Conservation (phyloP, 2,888 invertebrate species). For the Mesorhabditis belari region DNA sequence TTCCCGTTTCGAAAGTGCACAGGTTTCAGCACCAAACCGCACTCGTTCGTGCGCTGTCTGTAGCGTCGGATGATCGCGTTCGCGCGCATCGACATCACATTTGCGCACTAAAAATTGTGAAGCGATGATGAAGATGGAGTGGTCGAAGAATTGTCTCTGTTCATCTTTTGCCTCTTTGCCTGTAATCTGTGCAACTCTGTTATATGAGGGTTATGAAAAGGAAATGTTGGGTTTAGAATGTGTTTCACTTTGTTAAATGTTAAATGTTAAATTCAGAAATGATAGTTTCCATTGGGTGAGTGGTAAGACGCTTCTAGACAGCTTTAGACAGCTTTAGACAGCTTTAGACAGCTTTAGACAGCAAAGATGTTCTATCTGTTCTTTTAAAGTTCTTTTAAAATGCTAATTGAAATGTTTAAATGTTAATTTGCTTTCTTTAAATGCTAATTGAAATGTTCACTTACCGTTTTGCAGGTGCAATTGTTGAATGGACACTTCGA, state of each 20-base stretch:
- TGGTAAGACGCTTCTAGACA: too few relatives aligned
- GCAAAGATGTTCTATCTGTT: background rate
- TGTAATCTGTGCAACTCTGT: too few relatives aligned
- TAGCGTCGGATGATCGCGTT: constrained; percentile 52
- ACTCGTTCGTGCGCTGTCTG: constrained; percentile 46
- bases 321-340: too few relatives aligned
- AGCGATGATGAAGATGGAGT: too few relatives aligned
- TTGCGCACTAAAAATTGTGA: constrained; percentile 44
- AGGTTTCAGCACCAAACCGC: constrained; percentile 50
- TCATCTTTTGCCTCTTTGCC: too few relatives aligned
- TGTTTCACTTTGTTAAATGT: too few relatives aligned
- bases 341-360: too few relatives aligned
- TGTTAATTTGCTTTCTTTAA: background rate
- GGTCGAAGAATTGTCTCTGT: too few relatives aligned
- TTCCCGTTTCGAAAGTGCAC: constrained; percentile 52
- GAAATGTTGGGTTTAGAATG: too few relatives aligned
- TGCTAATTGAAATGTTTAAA: background rate
- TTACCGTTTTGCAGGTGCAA: constrained; percentile 50
- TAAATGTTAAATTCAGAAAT: too few relatives aligned
- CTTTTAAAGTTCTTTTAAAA: background rate
- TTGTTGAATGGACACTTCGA: constrained; percentile 49
- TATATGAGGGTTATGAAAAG: too few relatives aligned
- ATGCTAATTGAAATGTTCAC: background rate
- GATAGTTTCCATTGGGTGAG: too few relatives aligned
- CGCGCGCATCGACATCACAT: constrained; percentile 52